Base-by-base conservation (phyloP, 2,113 vertebrate genomes). In the Parotia lawesii region DNA sequence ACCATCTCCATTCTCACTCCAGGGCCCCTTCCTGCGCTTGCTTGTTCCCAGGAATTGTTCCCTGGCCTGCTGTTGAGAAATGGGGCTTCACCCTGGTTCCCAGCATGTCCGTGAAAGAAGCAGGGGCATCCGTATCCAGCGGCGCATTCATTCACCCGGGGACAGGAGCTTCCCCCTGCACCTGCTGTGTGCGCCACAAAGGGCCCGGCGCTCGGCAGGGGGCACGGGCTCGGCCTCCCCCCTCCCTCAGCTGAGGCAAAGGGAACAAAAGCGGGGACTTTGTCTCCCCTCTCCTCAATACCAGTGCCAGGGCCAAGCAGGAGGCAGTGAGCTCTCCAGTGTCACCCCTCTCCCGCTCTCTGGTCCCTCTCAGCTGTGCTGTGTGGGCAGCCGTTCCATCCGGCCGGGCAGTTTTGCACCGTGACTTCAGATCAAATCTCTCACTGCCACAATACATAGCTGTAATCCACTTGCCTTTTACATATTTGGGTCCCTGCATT, bases 21-120 rank as follows among this genome's bases (percentile, higher is more conserved):
- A 2, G 0, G 15, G 75, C 93, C 91, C 87, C 81, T 91, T 94
- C 81, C 87, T 73, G 85, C 0, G 64, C 56, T 64, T 1, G 0
- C 81, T 95, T 87, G 78, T 95, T 93, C 83, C 81, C 81, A 87
- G 78, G 93, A 96, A 76, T 95, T n/a, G n/a, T n/a, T n/a, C n/a
- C n/a, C 60, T 44, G 54, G 37, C 84, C 64, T 64, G 91, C 94
- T 91, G 85, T 66, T 95, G 93, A 87, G 94, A 95, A 94, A 87
- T 11, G 93, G 0, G 0, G 42, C 50, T 85, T 85, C 0, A 2
- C 35, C 71, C 84, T 37, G 78, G 73, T 93, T 96, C 93, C 87
- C 95, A 94, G 89, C 21, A 0, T 0, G 7, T 72, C 61, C 27
- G 0, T 83, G 93, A 95, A 94, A 87, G 84, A 18, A 62, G 58